phyloP scores from a whole-genome alignment of 2,888 invertebrate genomes.

The Clunio marinus region DNA sequence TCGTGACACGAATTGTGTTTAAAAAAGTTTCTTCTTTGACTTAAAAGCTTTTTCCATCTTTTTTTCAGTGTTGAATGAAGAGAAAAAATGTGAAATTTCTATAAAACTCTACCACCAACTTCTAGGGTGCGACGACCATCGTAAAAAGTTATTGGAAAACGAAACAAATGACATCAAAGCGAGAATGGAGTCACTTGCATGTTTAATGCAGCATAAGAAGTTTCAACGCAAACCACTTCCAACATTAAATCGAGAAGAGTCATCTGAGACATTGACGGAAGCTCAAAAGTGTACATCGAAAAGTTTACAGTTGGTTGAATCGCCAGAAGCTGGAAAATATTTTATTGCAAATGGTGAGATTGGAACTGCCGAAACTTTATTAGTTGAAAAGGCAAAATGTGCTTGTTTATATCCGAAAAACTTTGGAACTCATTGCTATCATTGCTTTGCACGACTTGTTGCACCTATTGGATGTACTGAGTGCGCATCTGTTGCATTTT shows the following conservation, averaged over 20 bases:
- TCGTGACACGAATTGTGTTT: not conserved
- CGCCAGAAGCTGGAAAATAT: conserved; percentile 63
- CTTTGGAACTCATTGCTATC: conserved; percentile 74
- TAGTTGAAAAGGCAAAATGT: conserved; percentile 68
- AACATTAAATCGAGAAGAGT: conserved; percentile 43
- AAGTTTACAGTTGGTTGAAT: conserved; percentile 58
- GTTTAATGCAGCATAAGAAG: conserved; percentile 11
- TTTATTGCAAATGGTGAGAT: conserved; percentile 58
- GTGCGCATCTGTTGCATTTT: conserved; percentile 75
- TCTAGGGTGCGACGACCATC: conserved; percentile 51
- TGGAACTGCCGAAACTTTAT: conserved; percentile 66
- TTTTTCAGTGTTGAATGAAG: conserved; percentile 27
- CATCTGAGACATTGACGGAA: not conserved
- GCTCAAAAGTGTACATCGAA: conserved; percentile 52
- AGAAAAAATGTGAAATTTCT: conserved; percentile 28
- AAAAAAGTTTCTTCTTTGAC: not conserved
- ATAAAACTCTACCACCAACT: conserved; percentile 32
- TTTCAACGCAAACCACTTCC: conserved; percentile 16
- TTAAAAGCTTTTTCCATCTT: no score
- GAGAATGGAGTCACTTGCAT: conserved; percentile 40
- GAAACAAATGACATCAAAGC: conserved; percentile 42
- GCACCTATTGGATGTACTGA: conserved; percentile 67
- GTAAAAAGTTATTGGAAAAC: conserved; percentile 46
- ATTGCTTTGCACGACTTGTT: conserved; percentile 65
- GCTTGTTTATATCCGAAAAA: conserved; percentile 68